These are phyloP conservation scores for Heliornis fulica DNA, from an alignment of 2,113 vertebrate genomes.

Conservation along the genomic window DNA sequence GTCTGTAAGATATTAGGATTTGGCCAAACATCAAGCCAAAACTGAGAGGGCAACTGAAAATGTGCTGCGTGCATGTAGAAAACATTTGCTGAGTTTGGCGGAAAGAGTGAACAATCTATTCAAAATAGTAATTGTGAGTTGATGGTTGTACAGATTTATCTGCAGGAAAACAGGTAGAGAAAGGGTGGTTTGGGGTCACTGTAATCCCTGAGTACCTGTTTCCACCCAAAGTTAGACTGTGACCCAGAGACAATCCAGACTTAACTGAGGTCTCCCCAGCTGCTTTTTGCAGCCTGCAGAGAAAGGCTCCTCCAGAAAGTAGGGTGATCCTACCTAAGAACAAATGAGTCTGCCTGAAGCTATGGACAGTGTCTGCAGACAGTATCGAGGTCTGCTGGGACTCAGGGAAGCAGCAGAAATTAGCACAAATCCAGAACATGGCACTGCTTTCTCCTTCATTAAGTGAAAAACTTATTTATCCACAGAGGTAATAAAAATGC, in stretches of 20 bases:
- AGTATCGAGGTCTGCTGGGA: background rate
- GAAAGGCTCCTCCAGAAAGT: background rate
- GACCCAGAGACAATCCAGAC: background rate
- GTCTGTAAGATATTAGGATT: background rate
- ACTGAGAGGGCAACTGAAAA: background rate
- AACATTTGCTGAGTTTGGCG: background rate
- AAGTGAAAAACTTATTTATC: background rate
- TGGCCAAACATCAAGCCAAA: background rate
- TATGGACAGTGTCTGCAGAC: background rate
- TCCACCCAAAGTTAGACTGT: background rate
- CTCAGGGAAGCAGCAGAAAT: background rate
- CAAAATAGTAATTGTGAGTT: background rate
- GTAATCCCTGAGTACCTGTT: background rate
- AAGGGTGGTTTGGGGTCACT: background rate
- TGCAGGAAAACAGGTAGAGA: background rate
- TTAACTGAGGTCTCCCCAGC: background rate
- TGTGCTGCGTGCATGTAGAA: background rate
- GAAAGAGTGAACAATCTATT: background rate
- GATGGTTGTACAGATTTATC: background rate
- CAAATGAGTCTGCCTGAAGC: background rate
- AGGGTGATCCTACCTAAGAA: background rate
- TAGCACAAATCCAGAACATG: background rate
- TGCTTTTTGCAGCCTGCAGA: background rate
- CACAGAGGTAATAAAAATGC: background rate
- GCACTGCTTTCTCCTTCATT: background rate